Evolutionary conservation across 1,140 invertebrate genomes (phyloP), one percentile per base, ranked within the genome.

Genomic region (Plectus sambesii): DNA sequence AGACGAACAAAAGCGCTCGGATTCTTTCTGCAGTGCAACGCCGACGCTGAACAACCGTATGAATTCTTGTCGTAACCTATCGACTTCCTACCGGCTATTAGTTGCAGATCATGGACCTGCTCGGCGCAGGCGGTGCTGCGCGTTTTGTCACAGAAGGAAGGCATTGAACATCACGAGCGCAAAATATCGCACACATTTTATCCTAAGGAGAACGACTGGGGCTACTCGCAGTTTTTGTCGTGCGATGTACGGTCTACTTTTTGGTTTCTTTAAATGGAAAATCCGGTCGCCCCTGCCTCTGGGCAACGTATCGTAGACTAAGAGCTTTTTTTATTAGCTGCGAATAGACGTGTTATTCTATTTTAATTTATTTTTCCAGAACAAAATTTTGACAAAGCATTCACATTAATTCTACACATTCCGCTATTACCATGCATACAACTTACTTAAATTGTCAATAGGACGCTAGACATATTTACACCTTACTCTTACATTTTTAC

Each of bases 1-100:
- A n/a, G n/a, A n/a, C n/a, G n/a, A n/a, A n/a, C n/a, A 33, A 80
- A 79, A 62, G 85, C 83, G 15, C 69, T 93, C 33, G 87, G 87
- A 24, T 92, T 92, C 76, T 79, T 79, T 58, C 62, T 79, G 9
- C 75, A 77, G 55, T 77, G 89, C 73, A 94, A 93, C 70, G 87
- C 85, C 4, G 88, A 93, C 68, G 87, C 86, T 59, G 88, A 94
- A 26, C 47, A 61, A 2, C 81, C 82, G 33, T 67, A 61, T 58
- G 47, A 33, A 33, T 33, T 33, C 17, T 33, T 33, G 17, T 12
- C 17, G 30, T 33, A 33, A 33, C 12, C 12, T 33, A 17, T 33
- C 12, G 30, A 12, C 17, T 33, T 33, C 17, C 17, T n/a, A 12
- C 30, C 30, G 12, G 30, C 30, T 33, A 12, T 33, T n/a, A n/a